These are phyloP conservation scores for Callorhinus ursinus DNA, from an alignment of 2,113 vertebrate genomes.

Conservation along the genomic window DNA sequence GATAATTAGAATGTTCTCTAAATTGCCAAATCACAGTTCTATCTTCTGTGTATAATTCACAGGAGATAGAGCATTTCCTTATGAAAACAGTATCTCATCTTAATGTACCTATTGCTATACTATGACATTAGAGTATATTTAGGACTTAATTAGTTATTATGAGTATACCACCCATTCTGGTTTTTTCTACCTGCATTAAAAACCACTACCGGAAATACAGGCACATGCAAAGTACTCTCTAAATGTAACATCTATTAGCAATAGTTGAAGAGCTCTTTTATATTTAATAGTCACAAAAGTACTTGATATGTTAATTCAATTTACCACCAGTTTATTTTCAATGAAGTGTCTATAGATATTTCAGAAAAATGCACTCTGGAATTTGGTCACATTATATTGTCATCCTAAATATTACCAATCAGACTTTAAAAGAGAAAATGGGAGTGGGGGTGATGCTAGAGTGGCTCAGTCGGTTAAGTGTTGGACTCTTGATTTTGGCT, in stretches of 20 bases:
- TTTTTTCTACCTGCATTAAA: conserved; percentile 40
- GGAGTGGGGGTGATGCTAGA: not conserved
- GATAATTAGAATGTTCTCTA: conserved; percentile 38
- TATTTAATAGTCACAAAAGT: conserved; percentile 14
- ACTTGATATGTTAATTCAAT: conserved; percentile 44
- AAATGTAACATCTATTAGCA: conserved; percentile 38
- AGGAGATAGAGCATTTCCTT: conserved; percentile 37
- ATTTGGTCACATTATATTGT: not conserved
- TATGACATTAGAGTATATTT: conserved; percentile 16
- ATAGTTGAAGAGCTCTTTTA: conserved; percentile 36
- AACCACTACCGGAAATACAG: conserved; percentile 37
- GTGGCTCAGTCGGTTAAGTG: not conserved
- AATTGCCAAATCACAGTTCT: conserved; percentile 53
- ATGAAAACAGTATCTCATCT: conserved; percentile 43
- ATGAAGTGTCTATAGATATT: conserved; percentile 7
- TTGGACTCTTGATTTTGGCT: not conserved
- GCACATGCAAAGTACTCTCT: not conserved
- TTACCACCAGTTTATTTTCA: conserved; percentile 58
- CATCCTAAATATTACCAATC: not conserved
- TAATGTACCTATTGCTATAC: not conserved
- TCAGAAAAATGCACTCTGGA: conserved; percentile 34
- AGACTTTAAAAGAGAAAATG: conserved; percentile 57
- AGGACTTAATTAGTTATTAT: conserved; percentile 32
- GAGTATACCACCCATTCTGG: not conserved
- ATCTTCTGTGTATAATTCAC: conserved; percentile 34